Base-by-base conservation (phyloP, 92 coral and sea anemone genomes). In the Epizoanthus illoricatus region DNA sequence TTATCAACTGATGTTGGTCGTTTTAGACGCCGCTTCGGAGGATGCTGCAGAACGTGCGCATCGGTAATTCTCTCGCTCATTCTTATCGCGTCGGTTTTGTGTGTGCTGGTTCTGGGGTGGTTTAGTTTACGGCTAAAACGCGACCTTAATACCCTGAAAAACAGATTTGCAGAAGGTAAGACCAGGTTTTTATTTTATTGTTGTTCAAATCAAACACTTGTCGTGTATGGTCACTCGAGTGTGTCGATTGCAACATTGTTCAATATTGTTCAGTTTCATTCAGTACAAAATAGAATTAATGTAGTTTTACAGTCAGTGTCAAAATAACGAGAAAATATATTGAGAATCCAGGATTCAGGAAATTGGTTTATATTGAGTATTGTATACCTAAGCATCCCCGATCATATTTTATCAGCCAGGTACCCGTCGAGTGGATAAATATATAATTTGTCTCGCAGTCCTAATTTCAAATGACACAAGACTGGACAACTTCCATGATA, bases 61-160 rank as follows among this genome's bases (percentile, higher is more conserved):
- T 93, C 97, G 4, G 89, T 93, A 13, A 80, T 93, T 80, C 86
- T 93, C 13, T 90, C 94, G 1, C 87, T 93, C 5, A 92, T 93
- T 11, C 94, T 93, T 41, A 93, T 93, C 0, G 97, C 97, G 9
- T 93, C 97, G 18, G 84, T 93, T 65, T 76, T 93, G 43, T 90
- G 94, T 84, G 97, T 93, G 41, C 86, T 93, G 57, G 97, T 93
- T 2, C 85, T 93, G 65, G 94, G 97, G 17, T 93, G 97, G 97
- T 93, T 90, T 71, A 93, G 94, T 65, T 72, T 93, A 23, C 86
- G 97, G n/a, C 88, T 93, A 41, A 93, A 90, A 69, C 92, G 97
- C 52, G 97, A 93, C 87, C 66, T 93, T 74, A 88, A 93, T 62
- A 61, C 84, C 80, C 86, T 93, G 40, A 89, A 87, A 71, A 90